phyloP scores from a whole-genome alignment of 1,140 invertebrate species.

The Diprion similis region DNA sequence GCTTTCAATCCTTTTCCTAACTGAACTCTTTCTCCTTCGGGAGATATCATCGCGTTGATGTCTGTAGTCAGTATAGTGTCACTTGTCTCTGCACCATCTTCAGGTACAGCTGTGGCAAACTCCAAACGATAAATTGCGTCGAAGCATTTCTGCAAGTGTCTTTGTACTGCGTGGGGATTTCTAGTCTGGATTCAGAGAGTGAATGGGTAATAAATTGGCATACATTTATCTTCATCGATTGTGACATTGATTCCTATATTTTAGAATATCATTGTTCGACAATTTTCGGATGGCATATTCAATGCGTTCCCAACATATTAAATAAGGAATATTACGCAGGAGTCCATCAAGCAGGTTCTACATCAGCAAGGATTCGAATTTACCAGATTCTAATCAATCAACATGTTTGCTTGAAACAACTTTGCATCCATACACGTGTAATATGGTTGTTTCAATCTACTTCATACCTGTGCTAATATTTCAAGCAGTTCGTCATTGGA shows the following conservation, averaged over 20 bases:
- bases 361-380: slow-evolving; percentile 10
- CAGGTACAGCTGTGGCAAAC: slow-evolving; percentile 62
- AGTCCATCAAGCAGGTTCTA: slow-evolving; percentile 15
- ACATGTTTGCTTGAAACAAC: too few relatives aligned
- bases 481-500: slow-evolving; percentile 94
- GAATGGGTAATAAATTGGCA: slow-evolving; percentile 15
- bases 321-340: slow-evolving; percentile 10
- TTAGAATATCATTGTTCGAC: slow-evolving; percentile 12
- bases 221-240: neutral
- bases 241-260: neutral
- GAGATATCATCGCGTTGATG: slow-evolving; percentile 86
- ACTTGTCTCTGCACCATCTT: slow-evolving; percentile 36
- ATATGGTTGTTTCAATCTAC: slow-evolving; percentile 9
- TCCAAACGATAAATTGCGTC: slow-evolving; percentile 83
- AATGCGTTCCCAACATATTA: too few relatives aligned
- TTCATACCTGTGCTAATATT: slow-evolving; percentile 81
- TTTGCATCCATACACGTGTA: neutral
- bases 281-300: too few relatives aligned
- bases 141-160: slow-evolving; percentile 89
- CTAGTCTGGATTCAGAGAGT: slow-evolving; percentile 68
- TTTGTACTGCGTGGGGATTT: slow-evolving; percentile 87
- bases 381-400: too few relatives aligned
- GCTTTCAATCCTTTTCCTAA: slow-evolving; percentile 85
- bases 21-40: slow-evolving; percentile 80
- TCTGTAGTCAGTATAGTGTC: slow-evolving; percentile 72